phyloP scores from a whole-genome alignment of 2,797 vertebrate genomes.

The Zalophus californianus region DNA sequence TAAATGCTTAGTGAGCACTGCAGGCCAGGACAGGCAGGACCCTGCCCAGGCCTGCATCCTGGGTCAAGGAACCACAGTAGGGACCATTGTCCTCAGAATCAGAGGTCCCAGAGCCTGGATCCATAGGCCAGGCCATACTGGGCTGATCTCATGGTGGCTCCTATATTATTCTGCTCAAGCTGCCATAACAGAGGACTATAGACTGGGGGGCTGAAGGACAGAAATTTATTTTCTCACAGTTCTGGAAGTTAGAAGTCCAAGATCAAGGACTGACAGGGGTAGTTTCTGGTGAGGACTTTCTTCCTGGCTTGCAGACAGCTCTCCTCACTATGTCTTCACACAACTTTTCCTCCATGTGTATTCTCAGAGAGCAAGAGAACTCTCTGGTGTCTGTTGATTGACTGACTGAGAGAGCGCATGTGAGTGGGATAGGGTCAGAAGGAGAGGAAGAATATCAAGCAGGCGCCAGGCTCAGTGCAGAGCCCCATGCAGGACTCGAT shows the following conservation, averaged over 20 bases:
- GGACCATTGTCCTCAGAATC: neutral
- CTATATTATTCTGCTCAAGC: neutral
- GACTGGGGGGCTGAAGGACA: neutral
- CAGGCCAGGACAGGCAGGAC: neutral
- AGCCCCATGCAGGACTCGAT: neutral
- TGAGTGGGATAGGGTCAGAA: neutral
- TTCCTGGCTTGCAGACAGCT: neutral
- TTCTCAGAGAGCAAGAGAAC: neutral
- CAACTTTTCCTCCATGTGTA: neutral
- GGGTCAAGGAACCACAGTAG: neutral
- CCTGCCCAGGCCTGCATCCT: neutral
- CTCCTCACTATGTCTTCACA: neutral
- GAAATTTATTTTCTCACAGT: neutral
- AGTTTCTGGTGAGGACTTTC: neutral
- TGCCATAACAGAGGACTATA: neutral
- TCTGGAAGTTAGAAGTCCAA: neutral
- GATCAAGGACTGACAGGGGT: neutral
- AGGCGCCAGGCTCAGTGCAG: neutral
- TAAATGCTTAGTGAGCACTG: neutral
- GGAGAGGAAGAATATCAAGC: neutral
- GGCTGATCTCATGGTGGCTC: neutral
- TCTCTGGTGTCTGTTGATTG: neutral
- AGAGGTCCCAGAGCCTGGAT: neutral
- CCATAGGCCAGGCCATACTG: neutral
- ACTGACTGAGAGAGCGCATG: neutral